phyloP scores from a whole-genome alignment of 2,113 vertebrate species.

The Spermophilus dauricus region DNA sequence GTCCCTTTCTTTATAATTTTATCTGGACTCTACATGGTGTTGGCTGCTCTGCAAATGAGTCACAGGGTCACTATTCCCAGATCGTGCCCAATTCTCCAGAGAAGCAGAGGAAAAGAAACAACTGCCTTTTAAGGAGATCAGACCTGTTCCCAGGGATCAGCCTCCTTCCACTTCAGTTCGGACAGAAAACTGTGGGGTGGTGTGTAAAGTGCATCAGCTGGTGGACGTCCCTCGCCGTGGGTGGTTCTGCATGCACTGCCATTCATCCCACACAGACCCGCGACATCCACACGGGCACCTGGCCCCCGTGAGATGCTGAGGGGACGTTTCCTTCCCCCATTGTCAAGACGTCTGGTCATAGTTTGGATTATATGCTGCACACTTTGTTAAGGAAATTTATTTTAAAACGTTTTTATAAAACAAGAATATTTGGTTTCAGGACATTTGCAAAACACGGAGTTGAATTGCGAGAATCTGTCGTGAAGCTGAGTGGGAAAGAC shows the following conservation, averaged over 20 bases:
- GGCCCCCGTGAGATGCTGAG: slow-evolving; percentile 45
- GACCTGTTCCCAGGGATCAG: slow-evolving; percentile 90
- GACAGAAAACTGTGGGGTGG: slow-evolving; percentile 71
- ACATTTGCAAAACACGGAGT: slow-evolving; percentile 29
- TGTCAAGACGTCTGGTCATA: slow-evolving; percentile 57
- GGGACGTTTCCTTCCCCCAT: slow-evolving; percentile 64
- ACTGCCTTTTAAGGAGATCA: slow-evolving; percentile 95
- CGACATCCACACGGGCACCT: slow-evolving; percentile 17
- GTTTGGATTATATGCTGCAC: slow-evolving; percentile 52
- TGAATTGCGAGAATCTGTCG: slow-evolving; percentile 6
- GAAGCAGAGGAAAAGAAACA: slow-evolving; percentile 91
- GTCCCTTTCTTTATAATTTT: slow-evolving; percentile 82
- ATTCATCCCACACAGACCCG: neutral
- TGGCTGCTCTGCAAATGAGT: slow-evolving; percentile 87
- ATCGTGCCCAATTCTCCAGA: slow-evolving; percentile 92
- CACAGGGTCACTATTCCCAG: slow-evolving; percentile 91
- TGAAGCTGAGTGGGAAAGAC: neutral
- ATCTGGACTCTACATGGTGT: slow-evolving; percentile 84
- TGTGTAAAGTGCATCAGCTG: slow-evolving; percentile 66
- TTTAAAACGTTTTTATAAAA: slow-evolving; percentile 5
- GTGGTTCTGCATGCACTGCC: too few species aligned
- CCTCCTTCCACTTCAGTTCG: slow-evolving; percentile 85
- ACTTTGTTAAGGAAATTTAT: slow-evolving; percentile 48
- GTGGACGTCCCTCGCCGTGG: neutral
- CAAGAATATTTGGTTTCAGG: slow-evolving; percentile 59